Percentiles rank a stretch among this genome's conserved stretches.
phyloP scores from a whole-genome alignment of 2,797 vertebrate species.

The Pseudomugil tenellus region DNA sequence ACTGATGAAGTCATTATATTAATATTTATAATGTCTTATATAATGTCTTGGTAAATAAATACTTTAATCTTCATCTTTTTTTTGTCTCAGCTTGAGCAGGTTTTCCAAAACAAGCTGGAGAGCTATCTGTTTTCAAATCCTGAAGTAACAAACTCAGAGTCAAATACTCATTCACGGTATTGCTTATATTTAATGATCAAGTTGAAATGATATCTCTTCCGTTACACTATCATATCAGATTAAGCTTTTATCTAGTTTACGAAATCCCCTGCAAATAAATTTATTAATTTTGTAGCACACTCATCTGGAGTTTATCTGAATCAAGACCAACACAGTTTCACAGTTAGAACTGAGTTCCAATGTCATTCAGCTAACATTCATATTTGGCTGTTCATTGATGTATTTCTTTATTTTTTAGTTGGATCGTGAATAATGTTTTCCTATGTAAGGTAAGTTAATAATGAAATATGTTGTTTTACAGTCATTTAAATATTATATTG shows the following conservation, averaged over 20 bases:
- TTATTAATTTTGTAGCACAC: no score
- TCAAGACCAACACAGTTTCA: no score
- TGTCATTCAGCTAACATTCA: background rate
- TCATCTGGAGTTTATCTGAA: no score
- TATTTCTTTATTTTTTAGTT: constrained; percentile 38
- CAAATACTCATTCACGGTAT: background rate
- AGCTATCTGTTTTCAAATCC: constrained; percentile 19
- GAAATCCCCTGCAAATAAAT: no score
- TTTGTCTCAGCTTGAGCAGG: constrained; percentile 50
- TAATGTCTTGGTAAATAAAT: constrained; percentile 3
- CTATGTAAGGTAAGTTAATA: constrained; percentile 65
- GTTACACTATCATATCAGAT: no score
- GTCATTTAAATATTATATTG: no score
- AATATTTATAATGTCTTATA: background rate
- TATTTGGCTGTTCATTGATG: constrained; percentile 11
- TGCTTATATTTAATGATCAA: background rate
- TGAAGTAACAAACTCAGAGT: constrained; percentile 15
- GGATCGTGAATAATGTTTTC: background rate
- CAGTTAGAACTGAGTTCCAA: background rate
- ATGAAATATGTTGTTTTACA: background rate
- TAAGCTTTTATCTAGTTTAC: no score
- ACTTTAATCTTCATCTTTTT: background rate
- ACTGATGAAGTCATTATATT: background rate
- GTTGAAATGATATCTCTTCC: no score
- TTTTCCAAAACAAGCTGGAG: constrained; percentile 48